Conservation (phyloP, 1,140 invertebrate species). For the Sycobia sp. region DNA sequence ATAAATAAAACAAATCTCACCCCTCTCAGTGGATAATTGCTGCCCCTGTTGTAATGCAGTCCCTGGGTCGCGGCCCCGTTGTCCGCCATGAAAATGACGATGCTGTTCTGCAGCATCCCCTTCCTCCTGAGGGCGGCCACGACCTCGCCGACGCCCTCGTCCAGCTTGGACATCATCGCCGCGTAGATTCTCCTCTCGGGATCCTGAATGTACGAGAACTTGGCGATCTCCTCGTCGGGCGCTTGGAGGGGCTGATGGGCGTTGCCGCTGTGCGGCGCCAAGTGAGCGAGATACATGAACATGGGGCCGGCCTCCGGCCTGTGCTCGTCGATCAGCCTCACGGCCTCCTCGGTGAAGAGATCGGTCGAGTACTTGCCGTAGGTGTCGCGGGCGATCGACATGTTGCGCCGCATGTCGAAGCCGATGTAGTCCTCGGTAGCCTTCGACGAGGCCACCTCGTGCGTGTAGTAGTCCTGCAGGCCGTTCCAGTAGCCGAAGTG, state of each 20-base stretch:
- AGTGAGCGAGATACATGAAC: constrained; percentile 81
- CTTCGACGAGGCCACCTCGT: constrained; percentile 66
- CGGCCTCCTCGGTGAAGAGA: constrained; percentile 75
- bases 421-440: constrained; percentile 58
- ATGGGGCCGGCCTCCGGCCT: constrained; percentile 65
- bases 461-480: constrained; percentile 82
- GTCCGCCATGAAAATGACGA: constrained; percentile 78
- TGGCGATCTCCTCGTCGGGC: constrained; percentile 72
- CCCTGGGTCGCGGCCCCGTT: constrained; percentile 80
- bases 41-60: constrained; percentile 76
- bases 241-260: constrained; percentile 75
- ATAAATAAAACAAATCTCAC: too few relatives aligned
- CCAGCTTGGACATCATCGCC: constrained; percentile 88
- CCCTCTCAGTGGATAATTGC: constrained; percentile 86
- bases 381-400: constrained; percentile 65
- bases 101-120: constrained; percentile 74
- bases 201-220: constrained; percentile 78
- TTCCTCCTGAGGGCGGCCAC: constrained; percentile 70
- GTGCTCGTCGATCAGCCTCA: constrained; percentile 72
- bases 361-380: constrained; percentile 77
- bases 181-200: constrained; percentile 77
- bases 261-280: constrained; percentile 80
- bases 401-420: constrained; percentile 73
- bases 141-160: constrained; percentile 82
- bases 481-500: constrained; percentile 86